Conservation (phyloP, 2,888 invertebrate genomes). For the Drosophila emarginata region DNA sequence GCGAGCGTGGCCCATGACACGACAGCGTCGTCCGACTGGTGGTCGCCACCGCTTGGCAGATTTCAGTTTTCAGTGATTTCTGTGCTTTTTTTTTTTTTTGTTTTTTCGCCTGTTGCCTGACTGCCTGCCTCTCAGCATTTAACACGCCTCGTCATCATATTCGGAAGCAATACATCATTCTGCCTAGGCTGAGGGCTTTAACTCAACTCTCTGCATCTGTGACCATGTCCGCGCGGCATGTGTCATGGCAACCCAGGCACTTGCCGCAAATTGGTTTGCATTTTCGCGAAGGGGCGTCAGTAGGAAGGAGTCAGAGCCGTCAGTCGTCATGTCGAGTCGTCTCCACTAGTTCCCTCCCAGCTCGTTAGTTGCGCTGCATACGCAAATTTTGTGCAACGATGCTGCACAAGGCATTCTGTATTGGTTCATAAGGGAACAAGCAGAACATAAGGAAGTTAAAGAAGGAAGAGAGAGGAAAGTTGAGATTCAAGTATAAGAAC, state of each 20-base stretch:
- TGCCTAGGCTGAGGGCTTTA: slow-evolving; percentile 33
- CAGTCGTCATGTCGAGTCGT: background rate
- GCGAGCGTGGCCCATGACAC: slow-evolving; percentile 72
- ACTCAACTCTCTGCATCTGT: slow-evolving; percentile 32
- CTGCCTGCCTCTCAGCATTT: slow-evolving; percentile 47
- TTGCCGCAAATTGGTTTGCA: slow-evolving; percentile 77
- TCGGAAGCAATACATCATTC: slow-evolving; percentile 77
- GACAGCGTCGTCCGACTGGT: slow-evolving; percentile 55
- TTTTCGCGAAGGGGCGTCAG: slow-evolving; percentile 34
- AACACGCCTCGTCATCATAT: slow-evolving; percentile 77
- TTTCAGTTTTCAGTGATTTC: slow-evolving; percentile 41
- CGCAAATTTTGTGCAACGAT: slow-evolving; percentile 55
- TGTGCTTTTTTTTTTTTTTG: slow-evolving; percentile 11
- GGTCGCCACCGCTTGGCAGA: slow-evolving; percentile 46
- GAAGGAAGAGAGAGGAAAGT: background rate
- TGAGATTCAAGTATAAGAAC: background rate
- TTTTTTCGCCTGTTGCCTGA: background rate
- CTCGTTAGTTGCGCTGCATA: slow-evolving; percentile 64
- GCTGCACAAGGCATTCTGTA: slow-evolving; percentile 24
- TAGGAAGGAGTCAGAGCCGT: background rate
- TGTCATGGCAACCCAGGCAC: slow-evolving; percentile 74
- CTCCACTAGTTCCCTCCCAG: slow-evolving; percentile 24
- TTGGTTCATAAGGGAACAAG: too few species aligned
- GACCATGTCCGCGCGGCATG: slow-evolving; percentile 54
- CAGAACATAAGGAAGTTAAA: background rate